Evolutionary conservation across 2,113 vertebrate genomes (phyloP).

Genomic region (Donacobius atricapilla): DNA sequence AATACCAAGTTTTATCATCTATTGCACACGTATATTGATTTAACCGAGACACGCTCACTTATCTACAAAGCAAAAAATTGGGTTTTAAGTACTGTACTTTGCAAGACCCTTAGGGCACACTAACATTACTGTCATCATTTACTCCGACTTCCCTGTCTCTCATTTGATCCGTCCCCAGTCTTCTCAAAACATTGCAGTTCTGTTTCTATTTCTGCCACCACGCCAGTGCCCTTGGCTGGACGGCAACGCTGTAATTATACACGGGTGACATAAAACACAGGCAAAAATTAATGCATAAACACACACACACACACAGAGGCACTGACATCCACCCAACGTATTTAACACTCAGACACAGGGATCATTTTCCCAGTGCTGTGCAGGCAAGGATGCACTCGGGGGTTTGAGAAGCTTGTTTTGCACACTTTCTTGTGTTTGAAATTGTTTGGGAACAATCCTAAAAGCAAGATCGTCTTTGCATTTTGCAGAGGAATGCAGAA

Average conservation of each 20-base stretch:
- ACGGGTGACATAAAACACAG: background rate
- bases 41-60: conserved; percentile 35
- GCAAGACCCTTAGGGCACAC: conserved; percentile 49
- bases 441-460: background rate
- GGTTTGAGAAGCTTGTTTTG: background rate
- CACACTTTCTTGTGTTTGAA: background rate
- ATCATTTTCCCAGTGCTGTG: background rate
- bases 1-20: conserved; percentile 48
- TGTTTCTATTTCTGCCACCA: background rate
- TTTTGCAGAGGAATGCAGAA: background rate
- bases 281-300: background rate
- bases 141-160: background rate
- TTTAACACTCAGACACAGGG: background rate
- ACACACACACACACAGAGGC: background rate
- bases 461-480: background rate
- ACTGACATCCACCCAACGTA: fast-evolving
- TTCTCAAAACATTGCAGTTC: background rate
- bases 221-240: background rate
- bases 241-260: background rate
- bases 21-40: conserved; percentile 28
- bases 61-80: conserved; percentile 63
- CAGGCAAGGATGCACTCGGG: background rate
- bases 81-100: conserved; percentile 54
- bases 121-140: conserved; percentile 51
- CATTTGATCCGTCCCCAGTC: background rate